Base-by-base conservation (phyloP, 2,888 invertebrate species). In the Cosmia pyralina region DNA sequence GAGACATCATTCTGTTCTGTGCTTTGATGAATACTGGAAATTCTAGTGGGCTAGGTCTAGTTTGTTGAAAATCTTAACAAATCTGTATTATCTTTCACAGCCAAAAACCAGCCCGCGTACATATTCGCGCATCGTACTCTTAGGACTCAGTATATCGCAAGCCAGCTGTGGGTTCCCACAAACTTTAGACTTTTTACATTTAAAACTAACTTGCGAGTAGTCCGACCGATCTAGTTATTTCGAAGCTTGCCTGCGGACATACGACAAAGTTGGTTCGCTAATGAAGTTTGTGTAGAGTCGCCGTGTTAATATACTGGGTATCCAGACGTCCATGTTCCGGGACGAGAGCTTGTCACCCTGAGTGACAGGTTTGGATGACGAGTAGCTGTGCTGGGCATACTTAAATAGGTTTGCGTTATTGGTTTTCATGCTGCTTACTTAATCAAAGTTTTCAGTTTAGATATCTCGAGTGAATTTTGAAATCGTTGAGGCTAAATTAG, bases 211-310 rank as follows among this genome's bases (percentile, higher is more conserved):
- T 81, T 77, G 72, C 77, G 34, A 69, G 72, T 74, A 75, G 65
- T 71, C 66, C 17, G 53, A 82, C 69, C 68, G 65, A 74, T 79
- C 58, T 79, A 65, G 75, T 59, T 70, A 75, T 79, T 71, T 72
- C 63, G 66, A 69, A 66, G 13, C 69, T 72, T 50, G 77, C 64
- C 64, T 65, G 68, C 57, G 65, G 57, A 53, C 60, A 44, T 63
- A 62, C 34, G 68, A 69, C 78, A 41, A 73, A 81, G 78, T 78
- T 83, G 57, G 38, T 50, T 60, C 62, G 46, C 75, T 81, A 83
- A 83, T 83, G 74, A 83, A 83, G 70, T 82, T 75, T 69, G 63
- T 60, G 64, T 64, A 34, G 55, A 69, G 41, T 77, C 17, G 50
- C 66, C 52, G 77, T 72, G 66, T 77, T 72, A 52, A 58, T 70